Evolutionary conservation across 2,888 invertebrate species (phyloP), one percentile per base, ranked within the genome.

Genomic region (Drosophila austrosaltans): DNA sequence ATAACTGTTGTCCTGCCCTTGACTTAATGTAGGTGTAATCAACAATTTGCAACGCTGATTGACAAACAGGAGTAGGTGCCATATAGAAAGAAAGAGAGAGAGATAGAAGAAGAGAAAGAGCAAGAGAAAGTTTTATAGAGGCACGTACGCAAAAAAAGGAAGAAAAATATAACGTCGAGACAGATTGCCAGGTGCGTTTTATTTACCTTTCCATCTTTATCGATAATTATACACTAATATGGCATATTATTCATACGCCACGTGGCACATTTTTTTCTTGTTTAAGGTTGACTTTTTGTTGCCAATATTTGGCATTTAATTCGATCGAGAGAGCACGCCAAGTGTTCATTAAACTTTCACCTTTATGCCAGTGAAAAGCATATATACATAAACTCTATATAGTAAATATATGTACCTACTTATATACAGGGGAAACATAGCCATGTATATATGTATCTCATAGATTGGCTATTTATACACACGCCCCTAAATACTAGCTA

Each of bases 11-110:
- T 76, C 69, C 76, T 84, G 84, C 84, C 85, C 85, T 85, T 85
- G 85, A 87, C 80, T 86, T 66, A 80, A 62, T 77, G 84, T 83
- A 81, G 86, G 86, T 85, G 86, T 85, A 86, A 87, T 86, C 87
- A 87, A 87, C 80, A 86, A 86, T 87, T 87, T 81, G 86, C 86
- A 73, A 85, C 82, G 82, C 79, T 84, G 85, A 85, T 87, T 85
- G 87, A 85, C 87, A 85, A 81, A 82, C 79, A 22, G 10, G 48
- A 48, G 48, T 48, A 48, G 76, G 76, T 77, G 70, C 63, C 25
- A 48, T 4, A 48, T 10, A 10, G 65, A 64, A 25, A 48, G 10
- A 25, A 0, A 56, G 10, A 48, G 48, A 3, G 65, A 64, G 22
- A 20, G 10, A 44, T 2, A 54, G 75, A 20, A 42, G 16, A 3